Base-by-base conservation (phyloP, 2,888 invertebrate genomes). In the Carterocephalus palaemon region DNA sequence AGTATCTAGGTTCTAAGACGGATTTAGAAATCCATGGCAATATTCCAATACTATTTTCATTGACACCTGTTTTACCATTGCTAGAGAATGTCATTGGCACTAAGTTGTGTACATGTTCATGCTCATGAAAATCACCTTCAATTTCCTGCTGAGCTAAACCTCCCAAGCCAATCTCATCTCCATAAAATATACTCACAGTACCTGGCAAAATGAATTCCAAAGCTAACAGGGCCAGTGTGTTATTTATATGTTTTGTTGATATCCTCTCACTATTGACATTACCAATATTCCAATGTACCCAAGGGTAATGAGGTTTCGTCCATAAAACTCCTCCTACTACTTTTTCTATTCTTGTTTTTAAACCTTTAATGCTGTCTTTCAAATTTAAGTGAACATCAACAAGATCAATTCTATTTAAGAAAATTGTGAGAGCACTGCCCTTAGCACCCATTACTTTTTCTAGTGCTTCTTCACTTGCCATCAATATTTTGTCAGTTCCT, bases 171-270 rank as follows among this genome's bases (percentile, higher is more conserved):
- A 97, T 91, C 88, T 97, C 97, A 72, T 97, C 96, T 0, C 97
- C 97, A 73, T 97, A 97, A 76, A 96, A 95, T 58, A 96, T 91
- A 56, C 91, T 93, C 0, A 95, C 91, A 1, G 96, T 95, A 4
- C 90, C 98, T 0, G 97, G 97, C 23, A 98, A 83, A 79, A 93
- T 90, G 67, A 96, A 85, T 63, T 94, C 92, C 58, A 98, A 83
- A 52, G 95, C 81, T 1, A 90, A 89, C 3, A 92, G 89, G 1
- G 92, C 92, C 29, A 93, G 75, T 13, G 92, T 92, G 13, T 90
- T 91, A 59, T 93, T 92, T 0, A 75, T 62, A 52, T 88, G 81
- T 47, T 89, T 70, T 1, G 84, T 79, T 4, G 91, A 89, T 16
- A 92, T 67, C 45, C 93, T 88, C 36, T 87, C 85, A 10, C 88